phyloP scores from a whole-genome alignment of 35 echinoderm and acorn worm species.

The Ptychodera flava region DNA sequence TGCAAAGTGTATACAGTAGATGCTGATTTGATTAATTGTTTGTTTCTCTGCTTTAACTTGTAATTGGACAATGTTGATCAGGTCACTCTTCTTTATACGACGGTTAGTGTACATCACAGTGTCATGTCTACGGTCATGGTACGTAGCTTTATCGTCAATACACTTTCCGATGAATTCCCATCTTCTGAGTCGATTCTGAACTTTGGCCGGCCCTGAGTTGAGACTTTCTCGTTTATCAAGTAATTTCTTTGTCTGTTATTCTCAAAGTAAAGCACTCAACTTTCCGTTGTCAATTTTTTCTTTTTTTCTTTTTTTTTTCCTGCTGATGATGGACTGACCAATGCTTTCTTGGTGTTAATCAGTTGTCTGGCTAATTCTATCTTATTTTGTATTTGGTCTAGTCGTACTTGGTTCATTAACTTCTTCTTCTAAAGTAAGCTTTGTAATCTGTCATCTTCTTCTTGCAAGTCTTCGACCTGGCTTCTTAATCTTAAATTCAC shows the following conservation, averaged over 20 bases:
- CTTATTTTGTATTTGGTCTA: not conserved
- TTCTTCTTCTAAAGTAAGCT: not conserved
- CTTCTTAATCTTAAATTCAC: not conserved
- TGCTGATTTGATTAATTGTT: not conserved
- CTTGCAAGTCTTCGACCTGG: not conserved
- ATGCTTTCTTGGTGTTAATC: not conserved
- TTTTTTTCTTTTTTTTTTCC: not conserved
- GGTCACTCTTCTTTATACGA: not conserved
- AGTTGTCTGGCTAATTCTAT: not conserved
- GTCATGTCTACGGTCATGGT: not conserved
- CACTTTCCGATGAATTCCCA: no score
- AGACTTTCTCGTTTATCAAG: not conserved
- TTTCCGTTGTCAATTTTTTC: not conserved
- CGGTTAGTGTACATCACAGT: not conserved
- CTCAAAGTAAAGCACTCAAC: not conserved
- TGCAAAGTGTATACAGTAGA: not conserved
- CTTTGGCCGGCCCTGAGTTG: not conserved
- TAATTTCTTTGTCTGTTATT: not conserved
- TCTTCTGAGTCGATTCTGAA: not conserved
- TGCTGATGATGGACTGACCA: not conserved
- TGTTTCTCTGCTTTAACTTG: not conserved
- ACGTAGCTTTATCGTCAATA: not conserved
- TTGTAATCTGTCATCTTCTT: not conserved
- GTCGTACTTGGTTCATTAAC: not conserved
- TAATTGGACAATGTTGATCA: not conserved